Base-by-base conservation (phyloP, 1,140 invertebrate species). In the Helicoverpa zea region DNA sequence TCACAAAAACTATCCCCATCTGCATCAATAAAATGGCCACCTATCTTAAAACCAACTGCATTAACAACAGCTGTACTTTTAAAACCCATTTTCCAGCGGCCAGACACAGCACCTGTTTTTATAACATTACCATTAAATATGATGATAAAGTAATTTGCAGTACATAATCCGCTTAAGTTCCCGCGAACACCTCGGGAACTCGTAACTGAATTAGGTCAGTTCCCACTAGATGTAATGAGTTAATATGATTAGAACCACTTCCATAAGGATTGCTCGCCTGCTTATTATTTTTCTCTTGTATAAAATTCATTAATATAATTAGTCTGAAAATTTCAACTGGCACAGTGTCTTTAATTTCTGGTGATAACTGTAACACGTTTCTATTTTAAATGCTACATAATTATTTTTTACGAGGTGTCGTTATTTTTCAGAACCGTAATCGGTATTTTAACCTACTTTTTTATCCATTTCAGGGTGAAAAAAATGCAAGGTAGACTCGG, bases 181-280 rank as follows among this genome's bases (percentile, higher is more conserved):
- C 35, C 43, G 18, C 35, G 23, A 13, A 47, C 73, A 72, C 49
- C 18, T 52, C 66, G 29, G 54, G 52, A 35, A n/a, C 30, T 73
- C 58, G 2, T 59, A 75, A 75, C 9, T 61, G 18, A 75, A 75
- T 75, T 75, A 75, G 73, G 73, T 75, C 73, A 75, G 18, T 61
- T 61, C 58, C 58, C 73, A 61, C 56, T 47, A 51, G 14, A 61
- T 49, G 49, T 74, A 61, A 75, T 59, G 58, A 61, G 58, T 18
- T 75, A 75, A 75, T 51, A 18, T 54, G 56, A 75, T 75, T 61
- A 75, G n/a, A 18, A 0, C 52, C 29, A 9, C 12, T 16, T 56
- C 61, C 54, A 63, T 16, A 23, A 75, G 43, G 49, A 54, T 30
- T 75, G 56, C 54, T 61, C 30, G 14, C 1, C 68, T 52, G 64